These are phyloP conservation scores for Xenotilapia leptura DNA, from an alignment of 2,113 vertebrate species.

Conservation along the genomic window DNA sequence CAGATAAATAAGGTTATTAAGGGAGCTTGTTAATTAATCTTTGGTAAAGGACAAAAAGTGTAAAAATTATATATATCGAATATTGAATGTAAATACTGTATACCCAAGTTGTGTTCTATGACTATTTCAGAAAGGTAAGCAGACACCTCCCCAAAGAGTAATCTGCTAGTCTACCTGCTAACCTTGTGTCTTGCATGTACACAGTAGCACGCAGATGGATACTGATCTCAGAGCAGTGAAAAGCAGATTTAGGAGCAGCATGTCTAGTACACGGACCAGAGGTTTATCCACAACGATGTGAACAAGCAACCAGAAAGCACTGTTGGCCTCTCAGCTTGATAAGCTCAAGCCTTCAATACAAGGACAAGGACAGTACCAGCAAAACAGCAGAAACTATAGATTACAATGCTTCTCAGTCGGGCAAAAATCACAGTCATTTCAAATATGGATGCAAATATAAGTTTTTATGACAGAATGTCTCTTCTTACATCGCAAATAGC, in stretches of 20 bases:
- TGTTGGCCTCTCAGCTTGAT: not conserved
- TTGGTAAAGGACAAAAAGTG: not conserved
- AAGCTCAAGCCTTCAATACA: not conserved
- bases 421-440: not conserved
- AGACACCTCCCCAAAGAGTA: not conserved
- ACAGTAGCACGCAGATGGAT: fast-evolving
- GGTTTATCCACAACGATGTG: not conserved
- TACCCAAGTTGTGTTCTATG: not conserved
- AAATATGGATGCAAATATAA: not conserved
- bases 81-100: not conserved
- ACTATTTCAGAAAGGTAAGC: not conserved
- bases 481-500: no score
- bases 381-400: not conserved
- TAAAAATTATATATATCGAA: not conserved
- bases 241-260: not conserved
- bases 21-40: not conserved
- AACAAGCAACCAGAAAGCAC: not conserved
- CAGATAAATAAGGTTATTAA: not conserved
- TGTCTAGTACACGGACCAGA: not conserved
- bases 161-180: not conserved
- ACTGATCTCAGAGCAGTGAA: not conserved
- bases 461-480: not conserved
- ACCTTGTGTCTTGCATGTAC: not conserved
- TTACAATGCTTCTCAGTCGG: not conserved
- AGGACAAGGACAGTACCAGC: not conserved